Evolutionary conservation across 2,888 invertebrate genomes (phyloP).

Genomic region (Sclerodermus sp.): DNA sequence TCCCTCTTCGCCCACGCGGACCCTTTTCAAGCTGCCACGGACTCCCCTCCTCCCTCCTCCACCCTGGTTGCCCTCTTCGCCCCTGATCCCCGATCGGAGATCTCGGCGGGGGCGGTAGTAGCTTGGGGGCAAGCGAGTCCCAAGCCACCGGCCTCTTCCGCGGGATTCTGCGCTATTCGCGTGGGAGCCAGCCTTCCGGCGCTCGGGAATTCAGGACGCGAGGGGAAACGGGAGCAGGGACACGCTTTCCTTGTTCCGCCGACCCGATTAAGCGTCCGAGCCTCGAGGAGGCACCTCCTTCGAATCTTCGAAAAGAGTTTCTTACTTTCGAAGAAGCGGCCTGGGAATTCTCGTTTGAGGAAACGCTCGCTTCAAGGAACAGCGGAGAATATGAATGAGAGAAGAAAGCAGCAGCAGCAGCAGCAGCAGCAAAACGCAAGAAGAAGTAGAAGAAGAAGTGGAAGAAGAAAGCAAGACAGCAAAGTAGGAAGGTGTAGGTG

Average conservation of each 20-base stretch:
- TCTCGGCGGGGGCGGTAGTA: not conserved
- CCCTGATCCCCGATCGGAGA: not conserved
- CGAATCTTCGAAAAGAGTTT: too few relatives aligned
- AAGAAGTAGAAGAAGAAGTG: conserved; percentile 4
- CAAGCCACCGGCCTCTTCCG: too few relatives aligned
- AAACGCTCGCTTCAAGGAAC: too few relatives aligned
- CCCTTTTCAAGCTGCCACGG: conserved; percentile 16
- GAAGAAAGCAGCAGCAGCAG: not conserved
- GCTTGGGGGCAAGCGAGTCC: too few relatives aligned
- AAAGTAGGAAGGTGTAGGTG: conserved; percentile 12
- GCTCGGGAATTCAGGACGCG: too few relatives aligned
- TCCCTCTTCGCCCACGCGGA: conserved; percentile 3
- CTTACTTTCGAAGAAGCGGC: too few relatives aligned
- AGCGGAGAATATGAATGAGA: too few relatives aligned
- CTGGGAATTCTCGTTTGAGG: too few relatives aligned
- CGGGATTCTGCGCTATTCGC: not conserved
- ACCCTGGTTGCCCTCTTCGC: conserved; percentile 11
- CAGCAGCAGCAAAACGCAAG: not conserved
- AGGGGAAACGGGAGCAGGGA: not conserved
- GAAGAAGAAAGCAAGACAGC: conserved; percentile 17
- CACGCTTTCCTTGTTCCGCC: not conserved
- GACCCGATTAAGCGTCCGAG: not conserved
- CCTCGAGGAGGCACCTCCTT: too few relatives aligned
- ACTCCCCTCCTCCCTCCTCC: conserved; percentile 10
- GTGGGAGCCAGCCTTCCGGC: not conserved